These are phyloP conservation scores for Sclerodermus sp. DNA, from an alignment of 2,888 invertebrate genomes.

Conservation along the genomic window DNA sequence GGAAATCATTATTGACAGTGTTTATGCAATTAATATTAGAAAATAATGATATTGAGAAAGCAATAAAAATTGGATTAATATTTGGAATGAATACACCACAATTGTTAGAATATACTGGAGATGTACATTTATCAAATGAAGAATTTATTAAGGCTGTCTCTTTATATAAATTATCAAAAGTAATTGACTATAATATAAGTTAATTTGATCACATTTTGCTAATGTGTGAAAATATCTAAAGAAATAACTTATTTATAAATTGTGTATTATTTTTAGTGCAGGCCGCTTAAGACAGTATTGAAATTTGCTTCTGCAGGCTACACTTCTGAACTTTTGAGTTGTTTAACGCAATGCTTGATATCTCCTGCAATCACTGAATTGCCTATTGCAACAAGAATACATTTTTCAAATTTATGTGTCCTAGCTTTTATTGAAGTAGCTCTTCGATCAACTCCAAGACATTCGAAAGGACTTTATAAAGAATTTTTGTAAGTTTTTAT, in stretches of 20 bases:
- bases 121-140: slow-evolving; percentile 74
- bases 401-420: slow-evolving; percentile 68
- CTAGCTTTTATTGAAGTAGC: slow-evolving; percentile 67
- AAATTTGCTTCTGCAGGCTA: slow-evolving; percentile 67
- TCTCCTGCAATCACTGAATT: slow-evolving; percentile 61
- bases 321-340: slow-evolving; percentile 65
- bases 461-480: slow-evolving; percentile 52
- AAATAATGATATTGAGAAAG: slow-evolving; percentile 61
- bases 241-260: background rate
- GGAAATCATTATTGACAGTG: slow-evolving; percentile 58
- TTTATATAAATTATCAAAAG: slow-evolving; percentile 79
- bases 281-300: slow-evolving; percentile 64
- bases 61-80: slow-evolving; percentile 63
- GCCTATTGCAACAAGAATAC: slow-evolving; percentile 65
- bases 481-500: slow-evolving; percentile 60
- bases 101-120: slow-evolving; percentile 78
- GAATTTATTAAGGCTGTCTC: slow-evolving; percentile 77
- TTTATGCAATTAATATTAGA: slow-evolving; percentile 64
- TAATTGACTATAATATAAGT: slow-evolving; percentile 40
- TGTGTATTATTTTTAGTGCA: slow-evolving; percentile 57
- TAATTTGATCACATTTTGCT: too few species aligned
- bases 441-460: slow-evolving; percentile 46
- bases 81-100: slow-evolving; percentile 68
- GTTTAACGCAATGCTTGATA: slow-evolving; percentile 62
- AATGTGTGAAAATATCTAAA: slow-evolving; percentile 1